Percentiles rank a stretch among this genome's conserved stretches.
These are phyloP conservation scores for Isichthys henryi DNA, from an alignment of 2,113 vertebrate species.

Conservation along the genomic window DNA sequence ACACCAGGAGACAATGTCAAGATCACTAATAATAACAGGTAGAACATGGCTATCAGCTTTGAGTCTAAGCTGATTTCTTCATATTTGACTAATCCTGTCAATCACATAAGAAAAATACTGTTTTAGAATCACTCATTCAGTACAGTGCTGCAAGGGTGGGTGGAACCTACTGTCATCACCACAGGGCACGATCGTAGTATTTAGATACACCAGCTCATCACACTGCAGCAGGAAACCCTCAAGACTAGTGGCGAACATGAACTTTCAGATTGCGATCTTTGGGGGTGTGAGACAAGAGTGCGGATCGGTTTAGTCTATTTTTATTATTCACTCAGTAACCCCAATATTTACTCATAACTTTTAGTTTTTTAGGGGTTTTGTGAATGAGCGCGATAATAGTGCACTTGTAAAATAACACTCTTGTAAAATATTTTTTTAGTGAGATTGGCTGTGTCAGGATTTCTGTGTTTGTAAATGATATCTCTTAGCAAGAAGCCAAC, in stretches of 20 bases:
- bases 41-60: not conserved
- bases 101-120: not conserved
- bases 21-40: conserved; percentile 70
- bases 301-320: not conserved
- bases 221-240: not conserved
- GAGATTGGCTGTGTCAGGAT: not conserved
- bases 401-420: not conserved
- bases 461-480: not conserved
- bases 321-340: not conserved
- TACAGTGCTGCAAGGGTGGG: not conserved
- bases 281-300: not conserved
- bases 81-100: not conserved
- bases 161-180: not conserved
- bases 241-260: not conserved
- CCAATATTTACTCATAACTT: not conserved
- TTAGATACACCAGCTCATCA: not conserved
- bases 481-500: not conserved
- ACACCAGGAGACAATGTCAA: conserved; percentile 50
- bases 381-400: not conserved
- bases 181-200: not conserved
- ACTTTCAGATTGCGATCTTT: not conserved
- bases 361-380: not conserved
- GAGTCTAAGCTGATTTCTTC: not conserved
- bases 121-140: not conserved
- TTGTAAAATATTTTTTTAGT: not conserved